A percentile compares a stretch with the other conserved stretches of the same genome.
These are phyloP conservation scores for Parnassius glacialis DNA, from an alignment of 2,888 invertebrate species.

Conservation along the genomic window DNA sequence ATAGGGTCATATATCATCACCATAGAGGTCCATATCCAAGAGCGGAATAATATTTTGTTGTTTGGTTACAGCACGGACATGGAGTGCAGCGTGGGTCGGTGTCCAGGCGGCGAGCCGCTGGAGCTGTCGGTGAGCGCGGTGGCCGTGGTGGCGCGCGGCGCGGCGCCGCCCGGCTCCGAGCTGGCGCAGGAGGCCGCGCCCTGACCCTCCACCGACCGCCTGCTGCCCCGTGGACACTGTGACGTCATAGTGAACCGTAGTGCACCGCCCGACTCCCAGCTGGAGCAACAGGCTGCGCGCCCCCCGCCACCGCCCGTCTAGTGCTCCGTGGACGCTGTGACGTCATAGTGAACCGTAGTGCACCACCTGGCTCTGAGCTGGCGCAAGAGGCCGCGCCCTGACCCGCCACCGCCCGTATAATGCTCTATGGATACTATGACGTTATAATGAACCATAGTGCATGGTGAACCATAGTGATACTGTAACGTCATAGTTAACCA, in stretches of 20 bases:
- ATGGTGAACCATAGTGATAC: no score
- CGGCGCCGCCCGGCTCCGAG: conserved; percentile 32
- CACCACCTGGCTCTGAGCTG: conserved; percentile 28
- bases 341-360: conserved; percentile 47
- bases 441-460: no score
- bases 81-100: conserved; percentile 75
- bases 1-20: no score
- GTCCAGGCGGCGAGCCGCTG: conserved; percentile 50
- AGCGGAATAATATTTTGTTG: neutral
- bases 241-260: no score
- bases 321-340: conserved; percentile 44
- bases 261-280: no score
- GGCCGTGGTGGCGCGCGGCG: conserved; percentile 46
- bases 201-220: conserved; percentile 54
- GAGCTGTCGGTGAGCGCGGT: conserved; percentile 44
- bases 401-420: conserved; percentile 45
- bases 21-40: no score
- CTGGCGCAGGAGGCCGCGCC: conserved; percentile 65
- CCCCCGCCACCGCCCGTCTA: conserved; percentile 47
- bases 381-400: conserved; percentile 71
- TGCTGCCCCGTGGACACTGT: neutral
- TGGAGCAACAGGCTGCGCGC: no score
- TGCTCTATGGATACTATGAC: neutral
- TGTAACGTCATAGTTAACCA: conserved; percentile 48
- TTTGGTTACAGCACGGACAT: conserved; percentile 62